Percentiles rank a stretch among this genome's conserved stretches.
Conservation (phyloP, 2,113 vertebrate genomes). For the Callaeas wilsoni region DNA sequence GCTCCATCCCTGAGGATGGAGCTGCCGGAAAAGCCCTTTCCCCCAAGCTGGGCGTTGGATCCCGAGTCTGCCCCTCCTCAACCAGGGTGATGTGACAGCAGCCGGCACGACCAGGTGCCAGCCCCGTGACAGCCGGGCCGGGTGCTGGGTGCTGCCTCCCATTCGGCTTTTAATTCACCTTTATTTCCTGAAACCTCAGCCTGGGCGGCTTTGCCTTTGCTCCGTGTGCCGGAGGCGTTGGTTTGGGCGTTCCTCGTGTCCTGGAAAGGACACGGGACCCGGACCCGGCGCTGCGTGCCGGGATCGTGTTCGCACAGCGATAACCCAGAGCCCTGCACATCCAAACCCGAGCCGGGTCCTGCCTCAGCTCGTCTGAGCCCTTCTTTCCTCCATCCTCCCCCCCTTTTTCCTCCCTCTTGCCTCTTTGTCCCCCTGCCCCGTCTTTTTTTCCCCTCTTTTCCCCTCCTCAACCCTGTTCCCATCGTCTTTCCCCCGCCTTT, state of each 20-base stretch:
- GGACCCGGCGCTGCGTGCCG: fast-evolving
- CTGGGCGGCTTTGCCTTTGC: not conserved
- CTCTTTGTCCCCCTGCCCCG: not conserved
- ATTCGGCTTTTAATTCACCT: not conserved
- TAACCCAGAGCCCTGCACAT: not conserved
- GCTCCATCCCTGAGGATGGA: not conserved
- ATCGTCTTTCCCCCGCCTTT: not conserved
- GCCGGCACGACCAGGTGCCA: fast-evolving
- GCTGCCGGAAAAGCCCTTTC: not conserved
- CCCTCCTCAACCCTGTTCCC: fast-evolving
- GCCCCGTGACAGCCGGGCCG: not conserved
- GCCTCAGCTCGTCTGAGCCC: not conserved
- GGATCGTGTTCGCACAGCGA: not conserved
- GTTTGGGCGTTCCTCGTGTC: not conserved
- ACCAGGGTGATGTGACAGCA: not conserved
- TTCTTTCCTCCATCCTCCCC: not conserved
- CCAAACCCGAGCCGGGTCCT: not conserved
- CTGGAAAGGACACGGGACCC: not conserved
- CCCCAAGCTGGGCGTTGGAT: fast-evolving
- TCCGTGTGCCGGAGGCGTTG: not conserved
- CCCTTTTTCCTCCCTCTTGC: not conserved
- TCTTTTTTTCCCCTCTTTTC: not conserved
- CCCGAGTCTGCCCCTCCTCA: fast-evolving
- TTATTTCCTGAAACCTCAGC: not conserved
- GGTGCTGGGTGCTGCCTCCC: not conserved